Conservation (phyloP, 2,888 invertebrate species). For the Drosophila fulvimacula region DNA sequence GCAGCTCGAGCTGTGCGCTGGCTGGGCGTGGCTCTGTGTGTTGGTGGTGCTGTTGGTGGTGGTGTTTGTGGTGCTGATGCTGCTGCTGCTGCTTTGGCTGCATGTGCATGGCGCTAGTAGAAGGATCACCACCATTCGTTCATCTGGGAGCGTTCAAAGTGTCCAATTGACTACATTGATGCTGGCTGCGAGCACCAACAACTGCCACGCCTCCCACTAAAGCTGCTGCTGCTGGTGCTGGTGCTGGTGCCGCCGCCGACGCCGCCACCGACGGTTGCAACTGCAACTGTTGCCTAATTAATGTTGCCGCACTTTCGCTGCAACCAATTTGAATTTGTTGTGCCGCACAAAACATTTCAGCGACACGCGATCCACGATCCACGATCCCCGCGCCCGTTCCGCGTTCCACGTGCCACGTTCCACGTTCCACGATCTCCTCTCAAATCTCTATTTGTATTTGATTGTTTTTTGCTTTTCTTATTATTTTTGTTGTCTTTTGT, state of each 20-base stretch:
- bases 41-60: conserved; percentile 38
- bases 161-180: conserved; percentile 63
- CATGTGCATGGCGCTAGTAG: conserved; percentile 84
- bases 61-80: conserved; percentile 42
- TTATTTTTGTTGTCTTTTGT: background rate
- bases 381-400: background rate
- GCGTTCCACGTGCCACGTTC: background rate
- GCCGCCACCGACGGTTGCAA: conserved; percentile 2
- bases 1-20: conserved; percentile 15
- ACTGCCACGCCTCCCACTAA: background rate
- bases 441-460: conserved; percentile 11
- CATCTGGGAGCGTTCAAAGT: conserved; percentile 81
- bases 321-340: conserved; percentile 48
- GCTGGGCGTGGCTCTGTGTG: conserved; percentile 16
- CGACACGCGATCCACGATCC: conserved; percentile 24
- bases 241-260: background rate
- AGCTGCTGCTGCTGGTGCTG: background rate
- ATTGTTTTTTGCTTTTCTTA: background rate
- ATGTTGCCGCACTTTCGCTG: conserved; percentile 54
- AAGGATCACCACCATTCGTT: conserved; percentile 86
- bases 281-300: conserved; percentile 39
- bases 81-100: conserved; percentile 73
- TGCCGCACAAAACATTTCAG: conserved; percentile 53
- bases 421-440: conserved; percentile 6
- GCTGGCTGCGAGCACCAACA: conserved; percentile 1